phyloP scores from a whole-genome alignment of 2,113 vertebrate genomes.

The Notiomystis cincta region DNA sequence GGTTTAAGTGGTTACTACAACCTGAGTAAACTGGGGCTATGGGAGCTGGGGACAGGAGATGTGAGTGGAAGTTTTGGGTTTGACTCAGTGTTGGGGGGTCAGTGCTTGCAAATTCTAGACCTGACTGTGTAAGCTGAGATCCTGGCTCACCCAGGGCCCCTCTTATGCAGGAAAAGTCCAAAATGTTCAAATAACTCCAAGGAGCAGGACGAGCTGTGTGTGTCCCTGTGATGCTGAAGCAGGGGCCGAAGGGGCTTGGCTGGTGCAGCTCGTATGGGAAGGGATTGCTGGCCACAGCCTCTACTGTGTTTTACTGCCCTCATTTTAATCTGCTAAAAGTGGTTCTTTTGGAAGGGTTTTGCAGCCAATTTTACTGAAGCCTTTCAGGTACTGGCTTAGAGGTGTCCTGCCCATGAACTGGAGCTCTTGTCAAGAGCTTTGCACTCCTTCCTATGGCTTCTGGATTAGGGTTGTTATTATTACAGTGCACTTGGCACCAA shows the following conservation, averaged over 20 bases:
- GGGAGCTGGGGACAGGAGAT: neutral
- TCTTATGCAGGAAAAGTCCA: rapidly evolving
- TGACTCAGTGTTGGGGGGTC: rapidly evolving
- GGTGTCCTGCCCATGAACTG: neutral
- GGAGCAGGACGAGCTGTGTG: rapidly evolving
- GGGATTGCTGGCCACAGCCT: neutral
- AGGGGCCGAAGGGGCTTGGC: neutral
- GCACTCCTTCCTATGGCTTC: neutral
- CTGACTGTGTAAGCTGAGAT: rapidly evolving
- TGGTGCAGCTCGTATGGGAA: rapidly evolving
- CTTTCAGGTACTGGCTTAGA: neutral
- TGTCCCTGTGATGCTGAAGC: rapidly evolving
- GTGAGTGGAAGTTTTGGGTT: rapidly evolving
- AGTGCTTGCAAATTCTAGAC: neutral
- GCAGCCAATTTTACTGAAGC: neutral
- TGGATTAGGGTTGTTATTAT: neutral
- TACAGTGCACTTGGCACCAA: neutral
- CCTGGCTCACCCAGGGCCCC: neutral
- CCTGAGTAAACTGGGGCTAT: rapidly evolving
- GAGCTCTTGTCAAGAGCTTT: neutral
- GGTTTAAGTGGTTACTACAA: neutral
- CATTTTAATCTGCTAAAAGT: neutral
- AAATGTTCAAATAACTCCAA: neutral
- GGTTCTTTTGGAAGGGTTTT: neutral
- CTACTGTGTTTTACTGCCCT: neutral